Evolutionary conservation across 2,888 invertebrate genomes (phyloP).

Genomic region (Blera fallax): DNA sequence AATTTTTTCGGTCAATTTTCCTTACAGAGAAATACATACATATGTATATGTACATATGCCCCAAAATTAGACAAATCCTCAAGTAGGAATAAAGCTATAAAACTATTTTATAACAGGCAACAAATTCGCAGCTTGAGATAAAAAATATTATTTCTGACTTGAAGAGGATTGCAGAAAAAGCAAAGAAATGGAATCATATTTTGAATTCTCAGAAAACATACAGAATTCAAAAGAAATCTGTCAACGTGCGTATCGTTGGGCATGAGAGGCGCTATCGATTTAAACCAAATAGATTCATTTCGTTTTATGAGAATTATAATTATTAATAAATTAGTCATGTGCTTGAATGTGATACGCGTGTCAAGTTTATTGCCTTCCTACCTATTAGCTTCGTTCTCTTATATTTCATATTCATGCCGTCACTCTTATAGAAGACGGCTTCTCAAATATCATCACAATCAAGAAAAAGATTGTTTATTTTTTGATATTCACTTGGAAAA

Average conservation of each 20-base stretch:
- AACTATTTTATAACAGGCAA: not conserved
- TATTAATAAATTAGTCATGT: not conserved
- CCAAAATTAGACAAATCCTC: not conserved
- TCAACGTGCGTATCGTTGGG: not conserved
- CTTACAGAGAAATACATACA: too few species aligned
- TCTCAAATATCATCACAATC: not conserved
- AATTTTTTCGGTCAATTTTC: too few species aligned
- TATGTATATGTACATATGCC: too few species aligned
- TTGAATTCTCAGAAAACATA: not conserved
- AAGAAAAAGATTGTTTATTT: not conserved
- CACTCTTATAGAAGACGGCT: not conserved
- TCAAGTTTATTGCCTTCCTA: slow-evolving; percentile 3
- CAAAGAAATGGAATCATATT: not conserved
- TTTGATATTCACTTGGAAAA: not conserved
- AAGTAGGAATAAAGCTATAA: not conserved
- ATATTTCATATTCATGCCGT: not conserved
- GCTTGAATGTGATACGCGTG: not conserved
- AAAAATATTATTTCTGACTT: not conserved
- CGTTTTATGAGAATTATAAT: not conserved
- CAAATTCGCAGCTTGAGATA: not conserved
- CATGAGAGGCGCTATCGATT: not conserved
- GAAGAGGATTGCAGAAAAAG: not conserved
- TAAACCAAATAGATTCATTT: not conserved
- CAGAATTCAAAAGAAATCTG: not conserved
- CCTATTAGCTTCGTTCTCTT: not conserved